Evolutionary conservation across 2,113 vertebrate species (phyloP).

Genomic region (Colossoma macropomum): DNA sequence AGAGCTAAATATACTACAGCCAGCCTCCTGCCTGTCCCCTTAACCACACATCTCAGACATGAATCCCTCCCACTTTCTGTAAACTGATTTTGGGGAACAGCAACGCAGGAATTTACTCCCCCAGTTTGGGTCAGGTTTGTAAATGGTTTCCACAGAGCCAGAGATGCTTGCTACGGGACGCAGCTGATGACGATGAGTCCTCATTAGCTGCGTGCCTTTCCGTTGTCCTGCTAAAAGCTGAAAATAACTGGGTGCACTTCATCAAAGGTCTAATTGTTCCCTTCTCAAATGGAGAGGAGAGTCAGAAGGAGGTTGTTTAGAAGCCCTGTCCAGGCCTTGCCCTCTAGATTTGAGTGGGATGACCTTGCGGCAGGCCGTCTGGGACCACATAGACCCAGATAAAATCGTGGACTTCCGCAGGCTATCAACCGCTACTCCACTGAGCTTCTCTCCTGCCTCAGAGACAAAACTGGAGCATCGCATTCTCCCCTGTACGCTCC

Average conservation of each 20-base stretch:
- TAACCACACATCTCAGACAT: conserved; percentile 44
- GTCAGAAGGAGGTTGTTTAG: not conserved
- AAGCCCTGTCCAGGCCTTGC: not conserved
- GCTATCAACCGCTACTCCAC: not conserved
- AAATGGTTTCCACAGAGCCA: conserved; percentile 12
- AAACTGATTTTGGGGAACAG: conserved; percentile 21
- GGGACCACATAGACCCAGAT: not conserved
- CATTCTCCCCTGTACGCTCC: not conserved
- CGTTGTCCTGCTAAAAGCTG: conserved; percentile 32
- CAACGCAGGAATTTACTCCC: conserved; percentile 16
- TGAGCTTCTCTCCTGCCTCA: conserved; percentile 3
- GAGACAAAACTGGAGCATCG: not conserved
- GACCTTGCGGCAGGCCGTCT: not conserved
- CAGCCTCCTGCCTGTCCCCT: not conserved
- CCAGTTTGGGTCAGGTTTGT: not conserved
- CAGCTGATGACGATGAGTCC: not conserved
- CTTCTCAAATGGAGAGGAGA: not conserved
- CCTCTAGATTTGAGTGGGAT: not conserved
- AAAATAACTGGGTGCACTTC: conserved; percentile 32
- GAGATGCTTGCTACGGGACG: not conserved
- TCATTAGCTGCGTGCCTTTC: conserved; percentile 18
- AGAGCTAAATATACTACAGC: conserved; percentile 42
- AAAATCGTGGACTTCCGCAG: conserved; percentile 5
- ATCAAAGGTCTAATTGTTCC: conserved; percentile 26
- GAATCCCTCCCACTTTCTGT: not conserved